A percentile compares a stretch with the other conserved stretches of the same genome.
Conservation (phyloP, 2,113 vertebrate species). For the Colossoma macropomum region DNA sequence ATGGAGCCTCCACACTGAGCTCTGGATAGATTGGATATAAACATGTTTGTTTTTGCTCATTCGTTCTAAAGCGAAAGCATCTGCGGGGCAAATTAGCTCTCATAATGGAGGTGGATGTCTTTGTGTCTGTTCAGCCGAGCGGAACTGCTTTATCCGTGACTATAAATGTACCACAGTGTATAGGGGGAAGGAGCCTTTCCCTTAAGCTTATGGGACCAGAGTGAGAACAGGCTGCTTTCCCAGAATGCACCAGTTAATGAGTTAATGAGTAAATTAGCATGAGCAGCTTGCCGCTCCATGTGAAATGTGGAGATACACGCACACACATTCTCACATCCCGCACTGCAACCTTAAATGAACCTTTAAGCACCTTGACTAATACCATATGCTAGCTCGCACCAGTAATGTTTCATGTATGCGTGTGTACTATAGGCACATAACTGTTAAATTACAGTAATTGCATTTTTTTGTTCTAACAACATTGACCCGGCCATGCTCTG, state of each 20-base stretch:
- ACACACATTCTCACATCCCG: background rate
- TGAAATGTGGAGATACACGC: conserved; percentile 1
- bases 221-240: conserved; percentile 50
- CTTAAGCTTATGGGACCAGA: conserved; percentile 39
- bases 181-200: conserved; percentile 6
- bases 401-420: conserved; percentile 13
- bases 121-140: conserved; percentile 55
- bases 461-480: conserved; percentile 2
- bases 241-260: conserved; percentile 67
- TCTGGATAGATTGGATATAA: background rate
- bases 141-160: conserved; percentile 42
- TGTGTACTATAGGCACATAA: conserved; percentile 43
- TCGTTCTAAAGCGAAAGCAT: conserved; percentile 16
- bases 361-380: conserved; percentile 24
- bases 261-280: conserved; percentile 68
- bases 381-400: conserved; percentile 39
- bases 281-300: conserved; percentile 40
- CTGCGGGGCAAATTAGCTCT: conserved; percentile 43
- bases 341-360: conserved; percentile 22
- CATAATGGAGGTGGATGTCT: conserved; percentile 58
- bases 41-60: background rate
- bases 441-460: conserved; percentile 30
- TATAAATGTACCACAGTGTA: conserved; percentile 30
- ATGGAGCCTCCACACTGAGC: background rate
- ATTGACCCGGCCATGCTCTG: background rate